Percentiles rank a stretch among this genome's conserved stretches.
phyloP scores from a whole-genome alignment of 2,113 vertebrate species.

The Albula glossodonta region DNA sequence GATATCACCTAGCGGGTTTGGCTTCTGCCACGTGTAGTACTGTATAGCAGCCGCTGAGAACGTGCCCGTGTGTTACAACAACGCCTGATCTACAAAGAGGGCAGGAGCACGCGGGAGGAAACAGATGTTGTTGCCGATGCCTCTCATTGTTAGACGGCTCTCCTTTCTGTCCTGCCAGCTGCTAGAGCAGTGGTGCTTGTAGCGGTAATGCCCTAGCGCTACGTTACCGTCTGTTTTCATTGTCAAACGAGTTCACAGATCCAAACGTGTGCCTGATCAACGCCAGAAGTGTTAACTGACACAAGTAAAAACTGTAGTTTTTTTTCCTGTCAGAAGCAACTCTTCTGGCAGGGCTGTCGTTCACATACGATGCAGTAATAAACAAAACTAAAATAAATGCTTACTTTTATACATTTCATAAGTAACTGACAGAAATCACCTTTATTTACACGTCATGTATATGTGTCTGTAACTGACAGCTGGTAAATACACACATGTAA shows the following conservation, averaged over 20 bases:
- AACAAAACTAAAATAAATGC: background rate
- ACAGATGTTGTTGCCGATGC: conserved; percentile 1
- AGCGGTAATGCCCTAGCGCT: background rate
- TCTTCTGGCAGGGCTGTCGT: background rate
- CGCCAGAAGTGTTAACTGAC: background rate
- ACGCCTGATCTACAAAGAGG: background rate
- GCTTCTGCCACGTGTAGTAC: background rate
- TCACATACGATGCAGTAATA: background rate
- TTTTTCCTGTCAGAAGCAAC: background rate
- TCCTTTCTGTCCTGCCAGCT: background rate
- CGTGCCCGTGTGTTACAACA: background rate
- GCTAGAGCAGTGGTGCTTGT: background rate
- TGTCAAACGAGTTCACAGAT: background rate
- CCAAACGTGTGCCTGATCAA: background rate
- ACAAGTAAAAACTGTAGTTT: background rate
- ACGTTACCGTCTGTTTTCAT: background rate
- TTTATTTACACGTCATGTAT: too few relatives aligned
- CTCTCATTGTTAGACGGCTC: background rate
- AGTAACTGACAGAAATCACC: too few relatives aligned
- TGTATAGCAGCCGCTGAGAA: background rate
- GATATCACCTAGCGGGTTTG: background rate
- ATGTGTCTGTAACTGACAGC: too few relatives aligned
- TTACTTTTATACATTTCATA: background rate
- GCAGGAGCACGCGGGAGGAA: background rate
- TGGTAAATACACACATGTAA: too few relatives aligned